Conservation (phyloP, 1,140 invertebrate species). For the Brevipalpus yothersi region DNA sequence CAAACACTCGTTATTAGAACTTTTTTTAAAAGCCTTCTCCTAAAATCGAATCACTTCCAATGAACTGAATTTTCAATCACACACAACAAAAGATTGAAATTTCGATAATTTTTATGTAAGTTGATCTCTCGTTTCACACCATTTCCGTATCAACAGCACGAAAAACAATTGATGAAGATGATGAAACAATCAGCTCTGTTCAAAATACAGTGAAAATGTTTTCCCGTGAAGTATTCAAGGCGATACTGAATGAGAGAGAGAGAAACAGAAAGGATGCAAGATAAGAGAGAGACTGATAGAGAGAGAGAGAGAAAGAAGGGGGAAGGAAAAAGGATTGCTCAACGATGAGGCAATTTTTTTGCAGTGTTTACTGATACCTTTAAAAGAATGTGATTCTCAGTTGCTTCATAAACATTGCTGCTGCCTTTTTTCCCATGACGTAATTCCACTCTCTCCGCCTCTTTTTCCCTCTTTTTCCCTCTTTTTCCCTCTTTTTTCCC, state of each 20-base stretch:
- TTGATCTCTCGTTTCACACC: too few species aligned
- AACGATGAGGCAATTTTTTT: background rate
- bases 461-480: background rate
- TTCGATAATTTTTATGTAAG: too few species aligned
- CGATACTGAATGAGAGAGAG: background rate
- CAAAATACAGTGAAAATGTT: background rate
- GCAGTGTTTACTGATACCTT: background rate
- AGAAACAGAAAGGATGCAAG: background rate
- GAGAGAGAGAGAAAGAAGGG: background rate
- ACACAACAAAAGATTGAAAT: too few species aligned
- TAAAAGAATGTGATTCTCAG: background rate
- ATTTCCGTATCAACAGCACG: background rate
- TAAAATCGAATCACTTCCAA: too few species aligned
- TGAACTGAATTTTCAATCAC: too few species aligned
- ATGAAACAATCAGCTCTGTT: background rate
- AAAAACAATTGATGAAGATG: background rate
- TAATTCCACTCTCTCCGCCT: background rate
- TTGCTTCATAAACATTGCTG: background rate
- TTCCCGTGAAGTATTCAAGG: background rate
- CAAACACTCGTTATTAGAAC: too few species aligned
- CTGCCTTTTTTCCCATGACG: background rate
- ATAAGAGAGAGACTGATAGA: background rate
- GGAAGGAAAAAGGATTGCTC: background rate
- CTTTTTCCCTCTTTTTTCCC: background rate
- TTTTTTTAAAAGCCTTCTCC: too few species aligned